These are phyloP conservation scores for Aix galericulata DNA, from an alignment of 2,113 vertebrate species.

Conservation along the genomic window DNA sequence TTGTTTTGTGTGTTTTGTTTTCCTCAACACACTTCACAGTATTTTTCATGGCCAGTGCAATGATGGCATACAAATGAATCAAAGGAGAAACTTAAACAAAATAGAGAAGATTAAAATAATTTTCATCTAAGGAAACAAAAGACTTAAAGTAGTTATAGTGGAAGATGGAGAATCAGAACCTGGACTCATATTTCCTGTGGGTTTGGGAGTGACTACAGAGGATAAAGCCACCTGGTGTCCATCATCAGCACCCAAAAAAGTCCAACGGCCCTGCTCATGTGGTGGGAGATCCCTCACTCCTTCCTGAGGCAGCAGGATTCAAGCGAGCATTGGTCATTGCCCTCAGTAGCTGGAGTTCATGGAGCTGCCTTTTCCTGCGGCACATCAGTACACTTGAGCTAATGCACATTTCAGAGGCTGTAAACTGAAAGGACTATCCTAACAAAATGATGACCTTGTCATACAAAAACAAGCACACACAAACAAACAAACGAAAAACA, in stretches of 20 bases:
- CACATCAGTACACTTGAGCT: too few species aligned
- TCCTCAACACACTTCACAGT: neutral
- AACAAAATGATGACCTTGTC: neutral
- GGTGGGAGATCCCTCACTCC: neutral
- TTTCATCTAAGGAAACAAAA: neutral
- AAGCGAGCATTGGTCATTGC: neutral
- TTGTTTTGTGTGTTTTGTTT: neutral
- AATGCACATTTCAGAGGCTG: fast-evolving
- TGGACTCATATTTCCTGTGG: fast-evolving
- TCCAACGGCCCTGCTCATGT: neutral
- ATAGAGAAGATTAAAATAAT: neutral
- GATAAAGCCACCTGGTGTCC: neutral
- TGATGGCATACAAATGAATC: neutral
- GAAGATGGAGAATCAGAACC: neutral
- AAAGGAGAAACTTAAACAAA: neutral
- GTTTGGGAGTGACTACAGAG: neutral
- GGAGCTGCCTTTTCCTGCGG: neutral
- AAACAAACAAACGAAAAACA: neutral
- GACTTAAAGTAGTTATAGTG: neutral
- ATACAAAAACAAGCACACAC: neutral
- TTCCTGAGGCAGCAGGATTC: neutral
- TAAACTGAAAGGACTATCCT: neutral
- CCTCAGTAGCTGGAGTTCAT: neutral
- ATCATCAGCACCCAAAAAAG: neutral
- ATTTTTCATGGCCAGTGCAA: neutral